Conservation (phyloP, 2,888 invertebrate genomes). For the Limnephilus rhombicus region DNA sequence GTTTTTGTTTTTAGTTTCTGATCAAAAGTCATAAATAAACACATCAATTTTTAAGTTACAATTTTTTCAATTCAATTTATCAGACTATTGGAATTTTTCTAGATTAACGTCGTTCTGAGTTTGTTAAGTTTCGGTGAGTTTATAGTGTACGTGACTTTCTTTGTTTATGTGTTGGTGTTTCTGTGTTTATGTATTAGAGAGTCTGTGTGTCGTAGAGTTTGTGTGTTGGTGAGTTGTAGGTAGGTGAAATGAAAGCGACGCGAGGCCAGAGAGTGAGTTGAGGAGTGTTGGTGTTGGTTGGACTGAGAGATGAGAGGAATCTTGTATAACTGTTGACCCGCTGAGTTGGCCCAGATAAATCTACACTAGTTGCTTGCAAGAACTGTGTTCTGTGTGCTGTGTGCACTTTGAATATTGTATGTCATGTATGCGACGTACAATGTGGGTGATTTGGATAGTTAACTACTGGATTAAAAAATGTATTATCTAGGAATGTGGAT, state of each 20-base stretch:
- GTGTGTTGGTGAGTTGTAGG: neutral
- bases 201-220: neutral
- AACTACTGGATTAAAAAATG: neutral
- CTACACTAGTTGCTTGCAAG: neutral
- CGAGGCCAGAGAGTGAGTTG: conserved; percentile 1
- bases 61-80: neutral
- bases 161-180: neutral
- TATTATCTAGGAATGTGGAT: neutral
- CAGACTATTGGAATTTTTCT: neutral
- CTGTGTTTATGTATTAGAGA: neutral
- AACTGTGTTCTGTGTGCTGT: neutral
- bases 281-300: neutral
- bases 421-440: neutral
- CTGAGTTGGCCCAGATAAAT: neutral
- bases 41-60: no score
- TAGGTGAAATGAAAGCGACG: neutral
- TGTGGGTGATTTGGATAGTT: neutral
- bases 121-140: neutral
- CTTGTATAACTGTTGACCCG: conserved; percentile 11
- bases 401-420: neutral
- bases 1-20: no score
- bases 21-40: no score
- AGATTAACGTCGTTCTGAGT: neutral
- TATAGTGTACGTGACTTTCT: neutral
- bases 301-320: conserved; percentile 12